Evolutionary conservation across 2,113 vertebrate species (phyloP), one percentile per base, ranked within the genome.

Genomic region (Rhinoderma darwinii): DNA sequence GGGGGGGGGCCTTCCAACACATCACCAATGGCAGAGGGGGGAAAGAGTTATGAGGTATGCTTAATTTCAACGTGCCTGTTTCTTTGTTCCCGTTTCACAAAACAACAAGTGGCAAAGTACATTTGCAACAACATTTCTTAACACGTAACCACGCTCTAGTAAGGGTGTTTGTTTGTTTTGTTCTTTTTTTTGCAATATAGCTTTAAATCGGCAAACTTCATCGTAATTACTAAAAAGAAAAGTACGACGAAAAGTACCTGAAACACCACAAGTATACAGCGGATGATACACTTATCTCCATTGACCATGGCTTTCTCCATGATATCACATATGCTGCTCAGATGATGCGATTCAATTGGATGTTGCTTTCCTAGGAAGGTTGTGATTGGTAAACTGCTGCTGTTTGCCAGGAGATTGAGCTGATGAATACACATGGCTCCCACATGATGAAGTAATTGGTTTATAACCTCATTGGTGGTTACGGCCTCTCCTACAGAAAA

Each of bases 261-360:
- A 91, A 99, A 99, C 89, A 99, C 98, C 30, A 99, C 96, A 50
- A 99, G 95, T 90, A 98, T 96, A 92, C 98, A 99, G 92, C 96
- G 96, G 90, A 99, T 98, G 87, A 98, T 98, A 90, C 98, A 97
- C 14, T 96, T 97, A 66, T 99, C 97, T 14, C 96, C 96, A 20
- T 97, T 97, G 79, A 98, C 98, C 98, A 99, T 99, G 86, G 98
- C 98, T 90, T 98, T 99, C 89, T 99, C 98, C 98, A 99, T 99
- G 68, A 99, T 98, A 93, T 99, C 97, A 89, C 98, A 99, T 90
- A 99, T 98, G 87, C 96, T 97, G 95, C 96, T 97, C 47, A 99
- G 96, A 89, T 99, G 98, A 88, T 97, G 96, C 1, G 96, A 96
- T 92, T 99, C 98, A 0, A 99, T 98, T 0, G 96, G 97, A 86